Evolutionary conservation across 2,797 vertebrate genomes (phyloP).

Genomic region (Salarias fasciatus): DNA sequence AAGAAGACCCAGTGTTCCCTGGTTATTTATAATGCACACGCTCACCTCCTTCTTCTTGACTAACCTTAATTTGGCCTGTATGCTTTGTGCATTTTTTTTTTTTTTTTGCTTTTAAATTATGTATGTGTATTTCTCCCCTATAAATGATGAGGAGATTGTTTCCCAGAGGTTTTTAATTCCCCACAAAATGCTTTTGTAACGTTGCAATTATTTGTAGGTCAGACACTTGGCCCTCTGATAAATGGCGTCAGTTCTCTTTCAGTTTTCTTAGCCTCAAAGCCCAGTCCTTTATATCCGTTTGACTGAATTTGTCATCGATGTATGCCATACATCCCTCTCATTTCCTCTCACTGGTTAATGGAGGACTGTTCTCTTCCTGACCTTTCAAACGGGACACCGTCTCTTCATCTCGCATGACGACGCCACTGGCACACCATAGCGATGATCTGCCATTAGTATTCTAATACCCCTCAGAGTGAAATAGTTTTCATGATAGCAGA

Average conservation of each 20-base stretch:
- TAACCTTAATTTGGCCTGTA: constrained; percentile 62
- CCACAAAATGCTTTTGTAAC: constrained; percentile 38
- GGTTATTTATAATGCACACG: constrained; percentile 67
- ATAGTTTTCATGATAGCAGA: constrained; percentile 60
- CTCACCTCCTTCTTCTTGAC: constrained; percentile 31
- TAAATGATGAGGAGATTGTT: constrained; percentile 41
- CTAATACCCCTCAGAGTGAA: constrained; percentile 66
- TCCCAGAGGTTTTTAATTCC: constrained; percentile 49
- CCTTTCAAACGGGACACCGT: constrained; percentile 68
- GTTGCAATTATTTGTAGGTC: constrained; percentile 57
- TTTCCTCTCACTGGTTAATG: constrained; percentile 61
- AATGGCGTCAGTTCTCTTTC: constrained; percentile 58
- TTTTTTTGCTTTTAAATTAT: constrained; percentile 18
- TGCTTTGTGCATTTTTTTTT: constrained; percentile 28
- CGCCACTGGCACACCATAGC: constrained; percentile 68
- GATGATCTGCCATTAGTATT: constrained; percentile 73
- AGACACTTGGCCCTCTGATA: constrained; percentile 56
- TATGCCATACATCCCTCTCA: constrained; percentile 61
- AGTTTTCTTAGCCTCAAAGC: constrained; percentile 48
- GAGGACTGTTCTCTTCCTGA: constrained; percentile 59
- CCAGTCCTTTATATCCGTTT: constrained; percentile 57
- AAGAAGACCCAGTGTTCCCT: constrained; percentile 36
- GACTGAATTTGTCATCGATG: constrained; percentile 62
- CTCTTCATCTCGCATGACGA: constrained; percentile 61
- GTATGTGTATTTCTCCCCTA: constrained; percentile 17